Evolutionary conservation across 2,888 invertebrate genomes (phyloP).

Genomic region (Bombyx huttoni): DNA sequence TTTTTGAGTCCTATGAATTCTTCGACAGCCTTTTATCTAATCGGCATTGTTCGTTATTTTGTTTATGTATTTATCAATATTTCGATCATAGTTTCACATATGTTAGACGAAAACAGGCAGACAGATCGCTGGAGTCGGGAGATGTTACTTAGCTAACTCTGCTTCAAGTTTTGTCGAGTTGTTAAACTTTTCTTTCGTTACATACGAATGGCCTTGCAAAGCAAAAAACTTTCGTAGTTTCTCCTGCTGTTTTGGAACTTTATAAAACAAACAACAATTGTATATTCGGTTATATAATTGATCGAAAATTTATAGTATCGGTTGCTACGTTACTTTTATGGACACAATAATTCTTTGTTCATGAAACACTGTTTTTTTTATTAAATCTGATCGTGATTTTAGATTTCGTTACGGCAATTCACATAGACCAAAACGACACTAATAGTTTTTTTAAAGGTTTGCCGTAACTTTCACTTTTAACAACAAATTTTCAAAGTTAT

Average conservation of each 20-base stretch:
- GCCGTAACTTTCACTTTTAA: too few relatives aligned
- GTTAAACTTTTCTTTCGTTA: too few relatives aligned
- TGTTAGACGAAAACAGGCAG: neutral
- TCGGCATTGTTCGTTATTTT: too few relatives aligned
- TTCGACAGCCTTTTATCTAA: neutral
- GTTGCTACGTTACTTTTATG: constrained; percentile 62
- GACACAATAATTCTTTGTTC: constrained; percentile 47
- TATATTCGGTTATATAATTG: constrained; percentile 24
- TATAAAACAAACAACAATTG: neutral
- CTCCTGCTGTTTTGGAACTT: neutral
- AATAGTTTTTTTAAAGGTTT: too few relatives aligned
- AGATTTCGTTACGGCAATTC: neutral
- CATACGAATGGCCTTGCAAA: too few relatives aligned
- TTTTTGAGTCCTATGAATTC: neutral
- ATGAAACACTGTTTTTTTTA: neutral
- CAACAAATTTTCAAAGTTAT: too few relatives aligned
- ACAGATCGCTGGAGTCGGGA: neutral
- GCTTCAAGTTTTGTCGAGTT: neutral
- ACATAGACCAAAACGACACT: too few relatives aligned
- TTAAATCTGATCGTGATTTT: neutral
- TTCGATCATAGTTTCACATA: neutral
- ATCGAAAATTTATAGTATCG: constrained; percentile 25
- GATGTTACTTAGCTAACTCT: neutral
- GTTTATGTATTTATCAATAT: neutral
- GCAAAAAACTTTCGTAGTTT: neutral